Evolutionary conservation across 2,888 invertebrate genomes (phyloP).

Genomic region (Thereva nobilitata): DNA sequence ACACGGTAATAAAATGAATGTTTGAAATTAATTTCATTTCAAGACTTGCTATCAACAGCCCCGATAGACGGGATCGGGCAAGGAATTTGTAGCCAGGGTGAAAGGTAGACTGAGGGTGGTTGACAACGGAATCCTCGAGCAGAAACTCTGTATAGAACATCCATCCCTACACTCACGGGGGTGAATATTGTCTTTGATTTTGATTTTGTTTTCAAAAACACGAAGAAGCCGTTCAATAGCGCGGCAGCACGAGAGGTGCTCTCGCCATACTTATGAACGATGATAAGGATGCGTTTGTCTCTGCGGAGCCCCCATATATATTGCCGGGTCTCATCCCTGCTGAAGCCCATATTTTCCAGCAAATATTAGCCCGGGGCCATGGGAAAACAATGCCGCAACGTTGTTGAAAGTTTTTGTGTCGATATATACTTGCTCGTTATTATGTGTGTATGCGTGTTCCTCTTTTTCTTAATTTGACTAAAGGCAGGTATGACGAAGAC

Average conservation of each 20-base stretch:
- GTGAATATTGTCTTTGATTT: conserved; percentile 15
- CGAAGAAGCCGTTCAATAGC: conserved; percentile 33
- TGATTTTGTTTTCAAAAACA: conserved; percentile 33
- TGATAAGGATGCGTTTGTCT: conserved; percentile 21
- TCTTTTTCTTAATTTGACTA: conserved; percentile 23
- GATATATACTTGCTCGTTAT: conserved; percentile 12
- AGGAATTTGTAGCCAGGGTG: background rate
- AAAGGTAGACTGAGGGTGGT: conserved; percentile 6
- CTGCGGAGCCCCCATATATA: background rate
- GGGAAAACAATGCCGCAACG: conserved; percentile 34
- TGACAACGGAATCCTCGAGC: conserved; percentile 11
- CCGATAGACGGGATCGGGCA: background rate
- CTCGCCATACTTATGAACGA: conserved; percentile 14
- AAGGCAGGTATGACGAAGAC: conserved; percentile 7
- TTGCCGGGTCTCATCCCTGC: background rate
- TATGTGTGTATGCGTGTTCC: conserved; percentile 1
- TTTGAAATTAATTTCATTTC: conserved; percentile 41
- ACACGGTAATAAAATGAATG: conserved; percentile 41
- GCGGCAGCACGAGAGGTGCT: conserved; percentile 1
- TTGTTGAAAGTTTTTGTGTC: conserved; percentile 13
- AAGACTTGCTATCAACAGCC: background rate
- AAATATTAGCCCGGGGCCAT: conserved; percentile 36
- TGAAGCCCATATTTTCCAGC: conserved; percentile 15
- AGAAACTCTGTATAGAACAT: background rate
- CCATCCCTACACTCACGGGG: background rate